Evolutionary conservation across 2,113 vertebrate genomes (phyloP).

Genomic region (Myrmecophaga tridactyla): DNA sequence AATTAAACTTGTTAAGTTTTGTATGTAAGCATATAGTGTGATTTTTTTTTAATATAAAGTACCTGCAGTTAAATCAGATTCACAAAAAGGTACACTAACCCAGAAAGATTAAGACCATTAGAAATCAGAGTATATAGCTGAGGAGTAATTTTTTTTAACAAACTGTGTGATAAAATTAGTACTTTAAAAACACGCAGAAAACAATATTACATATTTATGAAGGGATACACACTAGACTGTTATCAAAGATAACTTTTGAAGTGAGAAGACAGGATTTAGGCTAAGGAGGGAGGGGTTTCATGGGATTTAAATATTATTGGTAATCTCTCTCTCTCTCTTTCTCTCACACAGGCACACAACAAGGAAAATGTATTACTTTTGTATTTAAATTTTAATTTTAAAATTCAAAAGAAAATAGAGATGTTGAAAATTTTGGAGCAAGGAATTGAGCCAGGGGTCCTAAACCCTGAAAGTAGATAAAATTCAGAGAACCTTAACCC

Average conservation of each 20-base stretch:
- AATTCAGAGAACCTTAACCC: neutral
- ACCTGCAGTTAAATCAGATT: neutral
- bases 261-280: neutral
- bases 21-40: neutral
- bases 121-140: neutral
- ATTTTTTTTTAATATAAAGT: neutral
- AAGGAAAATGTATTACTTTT: neutral
- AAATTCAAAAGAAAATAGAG: slow-evolving; percentile 21
- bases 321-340: neutral
- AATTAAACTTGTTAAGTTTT: slow-evolving; percentile 8
- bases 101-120: neutral
- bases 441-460: neutral
- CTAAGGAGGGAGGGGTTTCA: neutral
- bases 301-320: neutral
- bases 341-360: no score
- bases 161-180: neutral
- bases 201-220: neutral
- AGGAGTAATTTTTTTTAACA: neutral
- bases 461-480: neutral
- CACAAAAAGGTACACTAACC: neutral
- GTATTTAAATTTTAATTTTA: neutral
- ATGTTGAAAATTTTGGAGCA: neutral
- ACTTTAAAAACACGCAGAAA: neutral
- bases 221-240: neutral
- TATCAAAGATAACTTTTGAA: neutral